These are phyloP conservation scores for Drosophila ohnishii DNA, from an alignment of 1,140 invertebrate species.

Conservation along the genomic window DNA sequence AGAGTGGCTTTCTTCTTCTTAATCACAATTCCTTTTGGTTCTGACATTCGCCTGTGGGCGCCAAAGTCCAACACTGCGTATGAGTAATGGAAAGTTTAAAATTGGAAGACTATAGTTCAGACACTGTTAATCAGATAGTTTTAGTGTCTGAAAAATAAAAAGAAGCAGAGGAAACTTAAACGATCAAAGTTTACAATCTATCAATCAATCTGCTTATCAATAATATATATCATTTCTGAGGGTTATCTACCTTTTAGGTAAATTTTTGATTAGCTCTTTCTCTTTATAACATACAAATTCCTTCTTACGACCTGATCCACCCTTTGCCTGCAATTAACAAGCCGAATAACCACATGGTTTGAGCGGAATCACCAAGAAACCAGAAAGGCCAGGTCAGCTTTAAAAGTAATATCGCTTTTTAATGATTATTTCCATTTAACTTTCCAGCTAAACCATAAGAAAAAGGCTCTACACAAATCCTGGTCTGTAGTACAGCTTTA, in stretches of 20 bases:
- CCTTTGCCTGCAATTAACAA: too few species aligned
- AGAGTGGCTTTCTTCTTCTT: not conserved
- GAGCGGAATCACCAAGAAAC: not conserved
- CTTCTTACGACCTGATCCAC: too few species aligned
- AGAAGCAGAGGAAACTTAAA: too few species aligned
- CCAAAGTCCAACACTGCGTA: constrained; percentile 67
- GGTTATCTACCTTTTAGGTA: too few species aligned
- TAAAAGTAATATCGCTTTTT: not conserved
- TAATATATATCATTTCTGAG: too few species aligned
- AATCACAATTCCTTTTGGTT: constrained; percentile 30
- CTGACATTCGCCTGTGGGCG: constrained; percentile 46
- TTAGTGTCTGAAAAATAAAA: too few species aligned
- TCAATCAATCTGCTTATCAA: too few species aligned
- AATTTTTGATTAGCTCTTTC: too few species aligned
- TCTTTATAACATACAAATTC: too few species aligned
- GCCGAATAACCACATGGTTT: too few species aligned
- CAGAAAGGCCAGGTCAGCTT: not conserved
- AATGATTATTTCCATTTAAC: not conserved
- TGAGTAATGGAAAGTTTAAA: constrained; percentile 27
- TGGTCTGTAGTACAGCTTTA: not conserved
- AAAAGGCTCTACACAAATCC: not conserved
- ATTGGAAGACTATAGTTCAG: not conserved
- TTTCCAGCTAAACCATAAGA: not conserved
- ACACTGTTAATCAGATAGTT: not conserved
- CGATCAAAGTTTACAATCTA: too few species aligned